Conservation (phyloP, 2,888 invertebrate species). For the Melieria crassipennis region DNA sequence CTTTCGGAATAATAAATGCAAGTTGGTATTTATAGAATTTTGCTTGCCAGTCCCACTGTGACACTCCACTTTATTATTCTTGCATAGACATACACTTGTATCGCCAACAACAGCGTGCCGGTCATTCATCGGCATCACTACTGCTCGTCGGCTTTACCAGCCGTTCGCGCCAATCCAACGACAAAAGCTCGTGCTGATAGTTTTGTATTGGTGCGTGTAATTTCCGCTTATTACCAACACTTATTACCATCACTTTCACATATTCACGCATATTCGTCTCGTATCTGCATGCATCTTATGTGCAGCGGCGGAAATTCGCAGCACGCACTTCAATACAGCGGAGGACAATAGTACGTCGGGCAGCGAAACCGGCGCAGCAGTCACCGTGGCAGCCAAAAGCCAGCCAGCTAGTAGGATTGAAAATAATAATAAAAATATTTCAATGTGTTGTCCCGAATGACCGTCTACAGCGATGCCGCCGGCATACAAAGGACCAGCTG, state of each 20-base stretch:
- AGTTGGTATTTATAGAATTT: no score
- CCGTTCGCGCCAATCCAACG: not conserved
- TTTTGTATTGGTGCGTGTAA: not conserved
- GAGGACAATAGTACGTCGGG: not conserved
- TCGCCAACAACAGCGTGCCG: not conserved
- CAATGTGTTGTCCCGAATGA: slow-evolving; percentile 19
- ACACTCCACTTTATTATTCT: slow-evolving; percentile 8
- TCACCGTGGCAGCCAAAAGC: not conserved
- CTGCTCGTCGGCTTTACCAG: no score
- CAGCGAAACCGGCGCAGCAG: not conserved
- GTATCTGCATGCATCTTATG: not conserved
- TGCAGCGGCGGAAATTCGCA: slow-evolving; percentile 5
- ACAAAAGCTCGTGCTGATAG: not conserved
- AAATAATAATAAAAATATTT: no score
- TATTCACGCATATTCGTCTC: slow-evolving; percentile 12
- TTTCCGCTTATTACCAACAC: slow-evolving; percentile 22
- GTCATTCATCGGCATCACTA: slow-evolving; percentile 4
- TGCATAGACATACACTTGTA: slow-evolving; percentile 2
- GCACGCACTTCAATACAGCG: slow-evolving; percentile 12
- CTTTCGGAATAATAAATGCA: no score
- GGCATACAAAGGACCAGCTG: not conserved
- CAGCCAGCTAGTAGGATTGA: no score
- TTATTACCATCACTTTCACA: slow-evolving; percentile 20
- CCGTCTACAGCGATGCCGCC: slow-evolving; percentile 7
- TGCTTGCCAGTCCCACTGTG: no score